These are phyloP conservation scores for Sinhomidia bicolor DNA, from an alignment of 2,888 invertebrate species.

Conservation along the genomic window DNA sequence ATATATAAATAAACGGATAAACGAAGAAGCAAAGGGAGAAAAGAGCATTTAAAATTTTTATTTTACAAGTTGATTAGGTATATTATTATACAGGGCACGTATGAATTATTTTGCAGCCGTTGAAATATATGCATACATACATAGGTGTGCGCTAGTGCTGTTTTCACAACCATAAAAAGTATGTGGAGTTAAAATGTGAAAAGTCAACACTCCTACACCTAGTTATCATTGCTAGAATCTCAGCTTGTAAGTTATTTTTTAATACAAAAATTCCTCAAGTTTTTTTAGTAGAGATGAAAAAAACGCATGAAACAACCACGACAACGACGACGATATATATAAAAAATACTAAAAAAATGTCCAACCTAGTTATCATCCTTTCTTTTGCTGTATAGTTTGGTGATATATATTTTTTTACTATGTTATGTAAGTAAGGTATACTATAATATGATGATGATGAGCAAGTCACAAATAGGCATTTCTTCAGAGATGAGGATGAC, in stretches of 20 bases:
- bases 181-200: background rate
- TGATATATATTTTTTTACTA: background rate
- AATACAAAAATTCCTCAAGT: background rate
- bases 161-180: background rate
- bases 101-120: background rate
- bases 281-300: background rate
- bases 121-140: background rate
- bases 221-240: no score
- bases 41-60: no score
- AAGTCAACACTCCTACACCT: constrained; percentile 6
- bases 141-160: background rate
- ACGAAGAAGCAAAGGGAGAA: no score
- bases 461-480: background rate
- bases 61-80: background rate
- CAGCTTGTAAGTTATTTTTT: no score
- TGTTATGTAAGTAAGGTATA: constrained; percentile 15
- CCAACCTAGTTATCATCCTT: constrained; percentile 42
- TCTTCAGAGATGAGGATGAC: background rate
- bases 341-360: background rate
- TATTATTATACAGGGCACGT: background rate
- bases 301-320: background rate
- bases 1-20: background rate
- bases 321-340: no score
- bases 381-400: constrained; percentile 19
- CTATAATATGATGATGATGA: no score